Evolutionary conservation across 2,888 invertebrate genomes (phyloP).

Genomic region (Drosophila seclusa): DNA sequence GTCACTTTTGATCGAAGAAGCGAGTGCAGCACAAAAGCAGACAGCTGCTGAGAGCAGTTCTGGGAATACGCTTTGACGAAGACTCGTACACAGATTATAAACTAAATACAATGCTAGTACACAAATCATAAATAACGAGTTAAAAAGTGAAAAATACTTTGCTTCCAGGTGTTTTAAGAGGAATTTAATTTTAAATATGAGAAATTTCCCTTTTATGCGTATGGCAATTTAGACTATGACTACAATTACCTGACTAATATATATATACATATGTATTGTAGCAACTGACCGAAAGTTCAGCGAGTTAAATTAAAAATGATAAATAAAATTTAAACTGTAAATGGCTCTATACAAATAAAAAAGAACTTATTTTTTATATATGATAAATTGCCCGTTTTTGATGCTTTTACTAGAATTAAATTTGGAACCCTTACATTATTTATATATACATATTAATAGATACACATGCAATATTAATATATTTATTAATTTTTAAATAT

Average conservation of each 20-base stretch:
- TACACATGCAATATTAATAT: background rate
- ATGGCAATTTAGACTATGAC: background rate
- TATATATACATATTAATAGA: background rate
- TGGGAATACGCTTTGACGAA: background rate
- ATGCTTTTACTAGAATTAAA: background rate
- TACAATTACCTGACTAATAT: background rate
- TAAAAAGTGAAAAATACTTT: background rate
- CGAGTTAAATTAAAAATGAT: background rate
- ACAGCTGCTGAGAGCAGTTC: slow-evolving; percentile 16
- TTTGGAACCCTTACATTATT: background rate
- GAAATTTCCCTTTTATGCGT: background rate
- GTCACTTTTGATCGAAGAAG: slow-evolving; percentile 56
- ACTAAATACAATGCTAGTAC: background rate
- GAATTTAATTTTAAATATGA: background rate
- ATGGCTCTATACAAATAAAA: background rate
- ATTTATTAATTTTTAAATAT: background rate
- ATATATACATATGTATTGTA: background rate
- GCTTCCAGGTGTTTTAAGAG: background rate
- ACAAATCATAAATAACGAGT: background rate
- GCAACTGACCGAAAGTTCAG: background rate
- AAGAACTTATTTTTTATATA: background rate
- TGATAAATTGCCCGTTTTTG: background rate
- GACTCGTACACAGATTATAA: background rate
- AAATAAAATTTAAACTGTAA: background rate
- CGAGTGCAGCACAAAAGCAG: slow-evolving; percentile 31